A percentile compares a stretch with the other conserved stretches of the same genome.
Conservation (phyloP, 1,140 invertebrate genomes). For the Mycetomoellerius zeteki region DNA sequence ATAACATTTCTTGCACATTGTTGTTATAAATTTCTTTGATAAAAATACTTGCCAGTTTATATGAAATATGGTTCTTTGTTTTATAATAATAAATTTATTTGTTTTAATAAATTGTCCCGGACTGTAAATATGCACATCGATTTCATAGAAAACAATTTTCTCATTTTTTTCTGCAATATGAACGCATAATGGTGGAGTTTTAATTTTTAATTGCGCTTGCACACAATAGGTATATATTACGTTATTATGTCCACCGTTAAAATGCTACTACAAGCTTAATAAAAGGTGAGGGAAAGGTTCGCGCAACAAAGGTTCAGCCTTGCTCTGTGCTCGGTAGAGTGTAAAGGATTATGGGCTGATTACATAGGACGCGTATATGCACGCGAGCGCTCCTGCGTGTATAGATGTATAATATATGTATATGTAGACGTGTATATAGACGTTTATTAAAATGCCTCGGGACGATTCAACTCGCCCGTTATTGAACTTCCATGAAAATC, state of each 20-base stretch:
- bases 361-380: not conserved
- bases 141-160: not conserved
- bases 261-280: conserved; percentile 18
- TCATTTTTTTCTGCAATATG: not conserved
- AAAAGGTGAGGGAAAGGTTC: not conserved
- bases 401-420: not conserved
- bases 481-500: conserved; percentile 52
- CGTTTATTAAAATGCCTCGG: conserved; percentile 18
- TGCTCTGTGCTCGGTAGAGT: not conserved
- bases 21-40: not conserved
- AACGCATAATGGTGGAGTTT: not conserved
- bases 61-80: not conserved
- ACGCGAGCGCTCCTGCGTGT: not conserved
- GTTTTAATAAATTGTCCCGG: not conserved
- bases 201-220: conserved; percentile 9
- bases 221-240: not conserved
- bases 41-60: not conserved
- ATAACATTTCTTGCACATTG: not conserved
- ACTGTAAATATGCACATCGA: not conserved
- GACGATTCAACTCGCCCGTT: conserved; percentile 3
- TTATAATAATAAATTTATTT: no score
- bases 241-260: not conserved
- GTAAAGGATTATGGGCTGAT: conserved; percentile 2
- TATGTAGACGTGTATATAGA: not conserved
- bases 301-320: not conserved